phyloP scores from a whole-genome alignment of 2,888 invertebrate species.

The Mesorhabditis spiculigera region DNA sequence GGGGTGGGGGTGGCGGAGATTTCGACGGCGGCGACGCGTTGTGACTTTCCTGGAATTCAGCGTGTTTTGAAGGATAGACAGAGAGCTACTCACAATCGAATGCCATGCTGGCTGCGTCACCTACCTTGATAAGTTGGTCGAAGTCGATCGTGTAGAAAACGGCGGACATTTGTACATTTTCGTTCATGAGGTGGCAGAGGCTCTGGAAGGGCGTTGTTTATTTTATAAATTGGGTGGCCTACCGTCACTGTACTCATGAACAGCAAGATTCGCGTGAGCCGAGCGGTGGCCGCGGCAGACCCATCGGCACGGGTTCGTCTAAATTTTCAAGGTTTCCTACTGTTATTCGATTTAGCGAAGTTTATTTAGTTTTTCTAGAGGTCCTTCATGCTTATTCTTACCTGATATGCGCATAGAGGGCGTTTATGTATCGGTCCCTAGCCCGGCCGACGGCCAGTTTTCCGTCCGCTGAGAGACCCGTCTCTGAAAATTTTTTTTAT shows the following conservation, averaged over 20 bases:
- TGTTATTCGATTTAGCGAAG: too few species aligned
- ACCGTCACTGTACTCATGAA: slow-evolving; percentile 2
- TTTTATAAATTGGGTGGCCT: background rate
- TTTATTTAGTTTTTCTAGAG: background rate
- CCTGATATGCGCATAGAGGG: slow-evolving; percentile 19
- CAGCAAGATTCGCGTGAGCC: background rate
- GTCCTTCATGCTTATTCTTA: background rate
- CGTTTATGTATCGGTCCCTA: slow-evolving; percentile 26
- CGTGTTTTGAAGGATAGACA: too few species aligned
- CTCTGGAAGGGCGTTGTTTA: slow-evolving; percentile 13
- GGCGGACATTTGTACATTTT: slow-evolving; percentile 27
- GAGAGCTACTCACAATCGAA: too few species aligned
- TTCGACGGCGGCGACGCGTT: too few species aligned
- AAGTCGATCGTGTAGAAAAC: slow-evolving; percentile 38
- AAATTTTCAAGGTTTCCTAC: too few species aligned
- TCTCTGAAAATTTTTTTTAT: slow-evolving; percentile 20
- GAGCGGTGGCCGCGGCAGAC: background rate
- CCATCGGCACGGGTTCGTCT: slow-evolving; percentile 3
- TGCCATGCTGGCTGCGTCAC: too few species aligned
- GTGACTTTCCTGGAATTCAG: too few species aligned
- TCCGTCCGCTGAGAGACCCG: slow-evolving; percentile 26
- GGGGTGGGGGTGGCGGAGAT: too few species aligned
- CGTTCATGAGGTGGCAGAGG: slow-evolving; percentile 32
- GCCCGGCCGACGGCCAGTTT: slow-evolving; percentile 19
- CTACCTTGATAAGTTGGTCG: slow-evolving; percentile 30